Percentiles rank a stretch among this genome's conserved stretches.
Conservation (phyloP, 2,797 vertebrate species). For the Pipistrellus nathusii region DNA sequence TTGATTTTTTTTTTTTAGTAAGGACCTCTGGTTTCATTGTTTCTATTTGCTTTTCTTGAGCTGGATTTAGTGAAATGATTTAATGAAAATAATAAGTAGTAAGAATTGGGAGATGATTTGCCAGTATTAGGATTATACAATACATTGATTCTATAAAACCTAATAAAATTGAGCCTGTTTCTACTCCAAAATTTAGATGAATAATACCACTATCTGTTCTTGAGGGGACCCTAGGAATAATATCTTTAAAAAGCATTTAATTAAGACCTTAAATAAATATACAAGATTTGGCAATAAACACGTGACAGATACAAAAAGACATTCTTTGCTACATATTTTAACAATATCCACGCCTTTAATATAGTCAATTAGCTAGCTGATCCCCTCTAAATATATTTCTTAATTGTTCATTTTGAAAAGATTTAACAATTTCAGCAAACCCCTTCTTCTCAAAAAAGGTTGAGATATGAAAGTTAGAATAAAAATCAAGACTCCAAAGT, state of each 20-base stretch:
- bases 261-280: background rate
- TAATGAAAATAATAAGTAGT: background rate
- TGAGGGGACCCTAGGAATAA: background rate
- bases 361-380: background rate
- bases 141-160: background rate
- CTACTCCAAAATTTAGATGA: background rate
- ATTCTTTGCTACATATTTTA: conserved; percentile 2
- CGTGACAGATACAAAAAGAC: background rate
- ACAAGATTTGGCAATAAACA: background rate
- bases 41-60: background rate
- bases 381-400: background rate
- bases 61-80: background rate
- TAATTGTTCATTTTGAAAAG: background rate
- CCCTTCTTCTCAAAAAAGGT: background rate
- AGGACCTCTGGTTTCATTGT: background rate
- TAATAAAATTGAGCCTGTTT: background rate
- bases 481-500: background rate
- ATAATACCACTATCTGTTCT: background rate
- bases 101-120: background rate
- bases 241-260: background rate
- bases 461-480: background rate
- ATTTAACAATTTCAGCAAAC: background rate
- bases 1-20: background rate
- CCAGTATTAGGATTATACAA: background rate
- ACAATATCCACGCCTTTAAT: background rate